A percentile compares a stretch with the other conserved stretches of the same genome.
Conservation (phyloP, 2,113 vertebrate species). For the Salvelinus sp. region DNA sequence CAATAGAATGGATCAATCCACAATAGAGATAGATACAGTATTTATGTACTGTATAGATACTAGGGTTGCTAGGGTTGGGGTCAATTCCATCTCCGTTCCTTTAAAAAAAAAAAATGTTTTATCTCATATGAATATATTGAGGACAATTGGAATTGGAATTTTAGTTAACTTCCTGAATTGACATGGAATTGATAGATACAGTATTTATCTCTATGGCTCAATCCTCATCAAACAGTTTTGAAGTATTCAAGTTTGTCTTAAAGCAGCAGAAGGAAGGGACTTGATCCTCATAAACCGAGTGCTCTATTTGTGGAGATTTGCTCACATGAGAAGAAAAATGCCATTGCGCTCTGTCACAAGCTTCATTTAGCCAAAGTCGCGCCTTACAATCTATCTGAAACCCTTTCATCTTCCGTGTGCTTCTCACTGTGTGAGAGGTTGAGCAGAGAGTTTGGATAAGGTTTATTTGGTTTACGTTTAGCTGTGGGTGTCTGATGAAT, state of each 20-base stretch:
- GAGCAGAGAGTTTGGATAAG: neutral
- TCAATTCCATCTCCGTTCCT: too few relatives aligned
- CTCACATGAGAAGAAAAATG: conserved; percentile 5
- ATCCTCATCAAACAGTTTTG: neutral
- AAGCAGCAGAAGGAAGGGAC: neutral
- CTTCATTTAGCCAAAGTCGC: conserved; percentile 63
- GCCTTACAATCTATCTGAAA: conserved; percentile 58
- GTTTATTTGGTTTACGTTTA: neutral
- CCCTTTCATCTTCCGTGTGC: conserved; percentile 16
- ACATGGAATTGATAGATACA: too few relatives aligned
- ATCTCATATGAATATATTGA: too few relatives aligned
- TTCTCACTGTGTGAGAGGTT: conserved; percentile 27
- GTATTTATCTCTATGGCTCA: neutral
- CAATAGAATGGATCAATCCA: too few relatives aligned
- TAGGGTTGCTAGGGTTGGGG: too few relatives aligned
- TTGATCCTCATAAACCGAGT: conserved; percentile 23
- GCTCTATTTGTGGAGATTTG: conserved; percentile 23
- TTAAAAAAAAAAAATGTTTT: too few relatives aligned
- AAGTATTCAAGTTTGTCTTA: neutral
- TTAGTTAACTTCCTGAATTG: too few relatives aligned
- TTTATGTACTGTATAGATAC: too few relatives aligned
- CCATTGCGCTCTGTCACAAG: conserved; percentile 27
- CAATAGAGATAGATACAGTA: too few relatives aligned
- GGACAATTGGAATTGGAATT: too few relatives aligned
- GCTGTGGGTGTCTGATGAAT: neutral